A percentile compares a stretch with the other conserved stretches of the same genome.
These are phyloP conservation scores for Steatornis caripensis DNA, from an alignment of 2,113 vertebrate species.

Conservation along the genomic window DNA sequence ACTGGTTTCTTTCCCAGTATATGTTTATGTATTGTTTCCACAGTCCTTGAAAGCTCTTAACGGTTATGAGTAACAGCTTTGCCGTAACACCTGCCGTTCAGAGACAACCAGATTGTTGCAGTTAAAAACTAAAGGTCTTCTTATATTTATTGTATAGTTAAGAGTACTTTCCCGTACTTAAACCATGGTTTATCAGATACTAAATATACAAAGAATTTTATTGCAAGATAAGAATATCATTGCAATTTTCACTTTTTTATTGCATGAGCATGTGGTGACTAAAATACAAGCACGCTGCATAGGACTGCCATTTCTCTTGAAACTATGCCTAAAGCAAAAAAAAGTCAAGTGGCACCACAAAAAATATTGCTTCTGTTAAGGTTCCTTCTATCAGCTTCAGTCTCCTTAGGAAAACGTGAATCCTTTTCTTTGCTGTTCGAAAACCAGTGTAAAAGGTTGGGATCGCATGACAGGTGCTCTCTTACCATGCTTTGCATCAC, in stretches of 20 bases:
- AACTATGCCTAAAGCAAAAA: background rate
- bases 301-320: background rate
- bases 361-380: background rate
- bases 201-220: background rate
- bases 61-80: constrained; percentile 30
- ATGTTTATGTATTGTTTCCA: constrained; percentile 24
- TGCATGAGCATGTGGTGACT: background rate
- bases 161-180: constrained; percentile 67
- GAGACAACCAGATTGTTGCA: constrained; percentile 53
- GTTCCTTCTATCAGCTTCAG: background rate
- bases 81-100: constrained; percentile 59
- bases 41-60: constrained; percentile 46
- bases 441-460: background rate
- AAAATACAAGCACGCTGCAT: background rate
- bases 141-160: constrained; percentile 49
- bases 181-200: constrained; percentile 4
- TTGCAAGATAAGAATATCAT: constrained; percentile 12
- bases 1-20: constrained; percentile 13
- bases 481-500: background rate
- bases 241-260: background rate
- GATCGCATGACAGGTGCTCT: background rate
- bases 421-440: background rate
- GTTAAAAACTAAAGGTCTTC: constrained; percentile 67
- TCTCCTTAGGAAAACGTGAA: background rate
- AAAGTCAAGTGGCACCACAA: background rate